Percentiles rank a stretch among this genome's conserved stretches.
Conservation (phyloP, 2,888 invertebrate species). For the Aphidoletes aphidimyza region DNA sequence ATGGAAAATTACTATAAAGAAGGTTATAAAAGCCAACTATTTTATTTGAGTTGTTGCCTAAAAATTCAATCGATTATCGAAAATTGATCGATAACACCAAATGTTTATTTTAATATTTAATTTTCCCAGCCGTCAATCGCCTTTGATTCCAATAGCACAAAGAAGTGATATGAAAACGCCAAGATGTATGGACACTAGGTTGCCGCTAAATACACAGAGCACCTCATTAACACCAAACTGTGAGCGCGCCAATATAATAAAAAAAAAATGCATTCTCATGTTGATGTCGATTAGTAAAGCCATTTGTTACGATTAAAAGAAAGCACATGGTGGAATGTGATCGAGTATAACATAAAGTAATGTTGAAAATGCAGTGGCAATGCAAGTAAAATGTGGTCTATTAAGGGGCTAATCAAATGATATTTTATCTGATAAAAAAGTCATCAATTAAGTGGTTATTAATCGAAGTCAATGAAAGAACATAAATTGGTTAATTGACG, state of each 20-base stretch:
- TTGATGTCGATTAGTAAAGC: slow-evolving; percentile 35
- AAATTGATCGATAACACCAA: neutral
- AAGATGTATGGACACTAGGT: no score
- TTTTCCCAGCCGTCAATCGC: neutral
- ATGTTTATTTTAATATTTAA: neutral
- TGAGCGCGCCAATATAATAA: neutral
- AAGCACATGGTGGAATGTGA: neutral
- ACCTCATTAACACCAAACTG: slow-evolving; percentile 45
- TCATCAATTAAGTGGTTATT: slow-evolving; percentile 42
- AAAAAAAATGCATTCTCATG: slow-evolving; percentile 37
- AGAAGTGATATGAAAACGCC: neutral
- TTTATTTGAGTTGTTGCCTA: neutral
- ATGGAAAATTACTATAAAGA: neutral
- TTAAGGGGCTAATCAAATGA: slow-evolving; percentile 27
- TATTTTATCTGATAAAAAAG: slow-evolving; percentile 49
- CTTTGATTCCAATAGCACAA: neutral
- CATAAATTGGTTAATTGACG: slow-evolving; percentile 34
- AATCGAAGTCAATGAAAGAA: slow-evolving; percentile 4
- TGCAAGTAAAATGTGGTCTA: slow-evolving; percentile 19
- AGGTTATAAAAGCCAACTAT: neutral
- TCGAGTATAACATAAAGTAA: neutral
- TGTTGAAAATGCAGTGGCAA: neutral
- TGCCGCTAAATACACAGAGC: slow-evolving; percentile 5
- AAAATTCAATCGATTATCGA: slow-evolving; percentile 27
- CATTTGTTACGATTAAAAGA: slow-evolving; percentile 38